These are phyloP conservation scores for Harpagifer antarcticus DNA, from an alignment of 2,797 vertebrate genomes.

Conservation along the genomic window DNA sequence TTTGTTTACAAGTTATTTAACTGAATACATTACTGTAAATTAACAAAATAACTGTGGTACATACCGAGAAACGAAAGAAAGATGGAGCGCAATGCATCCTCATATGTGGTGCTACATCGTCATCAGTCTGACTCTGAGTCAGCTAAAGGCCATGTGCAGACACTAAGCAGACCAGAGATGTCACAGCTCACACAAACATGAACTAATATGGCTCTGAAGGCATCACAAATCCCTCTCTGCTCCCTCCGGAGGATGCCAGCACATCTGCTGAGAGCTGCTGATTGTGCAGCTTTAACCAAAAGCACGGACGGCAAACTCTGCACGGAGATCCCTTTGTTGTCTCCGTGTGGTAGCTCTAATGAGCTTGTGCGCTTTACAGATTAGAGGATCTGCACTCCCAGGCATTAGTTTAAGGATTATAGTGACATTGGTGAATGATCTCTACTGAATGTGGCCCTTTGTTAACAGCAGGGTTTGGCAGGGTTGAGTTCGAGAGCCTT, in stretches of 20 bases:
- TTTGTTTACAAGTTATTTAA: neutral
- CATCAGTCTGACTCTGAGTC: constrained; percentile 16
- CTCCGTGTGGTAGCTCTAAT: constrained; percentile 50
- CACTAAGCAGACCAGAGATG: constrained; percentile 66
- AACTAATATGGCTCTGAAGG: constrained; percentile 80
- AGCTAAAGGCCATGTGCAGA: constrained; percentile 46
- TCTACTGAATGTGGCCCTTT: constrained; percentile 36
- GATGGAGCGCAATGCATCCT: neutral
- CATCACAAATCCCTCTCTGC: constrained; percentile 40
- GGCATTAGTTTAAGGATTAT: constrained; percentile 48
- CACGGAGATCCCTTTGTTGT: constrained; percentile 36
- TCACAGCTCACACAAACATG: constrained; percentile 80
- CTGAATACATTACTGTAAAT: neutral
- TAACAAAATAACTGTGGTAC: neutral
- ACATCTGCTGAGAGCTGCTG: constrained; percentile 34
- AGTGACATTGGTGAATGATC: constrained; percentile 35
- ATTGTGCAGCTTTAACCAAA: constrained; percentile 14
- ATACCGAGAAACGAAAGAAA: neutral
- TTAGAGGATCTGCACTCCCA: constrained; percentile 46
- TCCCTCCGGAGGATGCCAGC: constrained; percentile 35
- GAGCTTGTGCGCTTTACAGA: constrained; percentile 56
- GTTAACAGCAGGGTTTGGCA: constrained; percentile 37
- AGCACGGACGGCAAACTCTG: constrained; percentile 8
- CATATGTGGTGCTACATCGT: neutral
- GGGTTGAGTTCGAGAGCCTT: neutral